Conservation (phyloP, 1,140 invertebrate genomes). For the Anastatus disparis region DNA sequence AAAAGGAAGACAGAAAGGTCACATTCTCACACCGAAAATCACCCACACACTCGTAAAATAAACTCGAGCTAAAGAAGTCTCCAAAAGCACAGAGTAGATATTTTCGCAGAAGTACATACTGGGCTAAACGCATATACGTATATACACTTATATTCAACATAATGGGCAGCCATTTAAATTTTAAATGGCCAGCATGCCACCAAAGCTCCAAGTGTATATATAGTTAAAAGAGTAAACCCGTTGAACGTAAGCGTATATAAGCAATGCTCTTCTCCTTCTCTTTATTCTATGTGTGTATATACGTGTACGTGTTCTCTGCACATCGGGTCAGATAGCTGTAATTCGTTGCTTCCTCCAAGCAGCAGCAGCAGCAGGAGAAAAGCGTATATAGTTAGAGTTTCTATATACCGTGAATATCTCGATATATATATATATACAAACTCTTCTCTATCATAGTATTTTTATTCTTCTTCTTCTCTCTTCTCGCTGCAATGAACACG, state of each 20-base stretch:
- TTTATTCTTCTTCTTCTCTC: no score
- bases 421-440: no score
- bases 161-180: constrained; percentile 50
- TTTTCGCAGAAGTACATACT: neutral
- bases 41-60: no score
- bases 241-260: no score
- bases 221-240: neutral
- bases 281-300: neutral
- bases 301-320: neutral
- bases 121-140: neutral
- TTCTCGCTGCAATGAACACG: no score
- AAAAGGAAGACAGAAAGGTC: no score
- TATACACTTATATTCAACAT: constrained; percentile 38
- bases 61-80: neutral
- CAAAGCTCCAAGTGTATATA: no score
- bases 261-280: neutral
- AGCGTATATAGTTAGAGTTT: no score
- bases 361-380: no score
- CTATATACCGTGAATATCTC: no score
- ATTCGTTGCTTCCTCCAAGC: constrained; percentile 41
- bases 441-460: no score
- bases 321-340: constrained; percentile 51
- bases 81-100: neutral
- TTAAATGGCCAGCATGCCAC: constrained; percentile 48
- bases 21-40: no score